Evolutionary conservation across 2,113 vertebrate genomes (phyloP), one percentile per base, ranked within the genome.

Genomic region (Sphaerodactylus townsendi): DNA sequence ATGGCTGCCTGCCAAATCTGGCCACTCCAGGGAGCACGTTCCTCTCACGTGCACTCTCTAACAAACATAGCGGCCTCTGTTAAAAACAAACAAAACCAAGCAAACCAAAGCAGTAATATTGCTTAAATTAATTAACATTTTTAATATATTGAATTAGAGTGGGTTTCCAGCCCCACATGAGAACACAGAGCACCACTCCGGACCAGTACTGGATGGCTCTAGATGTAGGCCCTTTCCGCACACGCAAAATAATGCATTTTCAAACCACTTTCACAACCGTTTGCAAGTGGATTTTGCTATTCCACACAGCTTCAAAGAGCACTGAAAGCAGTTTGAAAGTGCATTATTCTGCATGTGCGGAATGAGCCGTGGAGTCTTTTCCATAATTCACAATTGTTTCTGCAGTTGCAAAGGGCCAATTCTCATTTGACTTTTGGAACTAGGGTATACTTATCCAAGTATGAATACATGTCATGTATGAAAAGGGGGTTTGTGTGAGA

Each of bases 141-240:
- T 66, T 53, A 44, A 19, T 66, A 33, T 6, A 73, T n/a, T 11
- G 44, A 56, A 89, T 44, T 89, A 72, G 79, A 71, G 48, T 70
- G 77, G 53, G 46, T 80, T 87, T 86, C 65, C 86, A 87, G 84
- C 59, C 64, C 79, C 79, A 88, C n/a, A 41, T 19, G 86, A 83
- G 70, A 83, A 79, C 72, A 53, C 69, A 46, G 83, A 41, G 78
- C 65, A 65, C 85, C 76, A 64, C 65, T 39, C 30, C 56, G 5
- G 8, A 39, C 79, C 86, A 37, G n/a, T 28, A 73, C 62, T 59
- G 15, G 23, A 19, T 82, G 53, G 56, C 39, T 35, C 30, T 39
- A 73, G 4, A 75, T 46, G 11, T 37, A n/a, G n/a, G n/a, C n/a
- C n/a, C n/a, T n/a, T n/a, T n/a, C n/a, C n/a, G n/a, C n/a, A n/a